Evolutionary conservation across 2,797 vertebrate species (phyloP).

Genomic region (Austrolebias charrua): DNA sequence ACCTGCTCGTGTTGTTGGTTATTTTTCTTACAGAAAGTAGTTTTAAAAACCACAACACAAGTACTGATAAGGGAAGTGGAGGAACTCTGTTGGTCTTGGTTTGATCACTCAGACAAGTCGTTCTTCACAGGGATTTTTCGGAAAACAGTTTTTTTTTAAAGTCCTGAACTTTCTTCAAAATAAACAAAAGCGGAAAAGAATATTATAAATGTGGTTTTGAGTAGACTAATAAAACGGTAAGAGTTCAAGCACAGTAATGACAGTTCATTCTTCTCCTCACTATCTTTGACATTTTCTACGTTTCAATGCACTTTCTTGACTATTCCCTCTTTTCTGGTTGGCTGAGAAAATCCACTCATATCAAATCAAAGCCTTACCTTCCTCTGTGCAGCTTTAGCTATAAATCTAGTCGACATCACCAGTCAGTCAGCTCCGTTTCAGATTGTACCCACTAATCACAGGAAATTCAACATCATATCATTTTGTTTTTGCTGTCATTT

Average conservation of each 20-base stretch:
- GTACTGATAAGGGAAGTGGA: not conserved
- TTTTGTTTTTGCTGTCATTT: constrained; percentile 4
- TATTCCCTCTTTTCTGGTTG: constrained; percentile 3
- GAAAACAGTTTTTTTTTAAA: not conserved
- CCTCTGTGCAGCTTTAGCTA: not conserved
- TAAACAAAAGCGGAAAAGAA: not conserved
- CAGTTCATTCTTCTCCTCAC: constrained; percentile 14
- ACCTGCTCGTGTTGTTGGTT: not conserved
- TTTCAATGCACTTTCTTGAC: constrained; percentile 24
- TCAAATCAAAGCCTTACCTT: not conserved
- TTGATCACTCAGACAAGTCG: not conserved
- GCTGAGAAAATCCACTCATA: not conserved
- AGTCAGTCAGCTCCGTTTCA: not conserved
- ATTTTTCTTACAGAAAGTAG: not conserved
- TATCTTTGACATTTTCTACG: constrained; percentile 18
- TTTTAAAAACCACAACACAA: not conserved
- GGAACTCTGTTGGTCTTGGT: not conserved
- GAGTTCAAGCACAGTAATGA: constrained; percentile 37
- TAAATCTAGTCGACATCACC: not conserved
- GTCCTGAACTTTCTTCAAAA: too few species aligned
- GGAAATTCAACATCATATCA: too few species aligned
- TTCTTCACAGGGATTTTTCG: not conserved
- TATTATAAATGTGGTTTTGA: not conserved
- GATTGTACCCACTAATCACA: too few species aligned
- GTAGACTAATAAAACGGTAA: constrained; percentile 16